Base-by-base conservation (phyloP, 2,888 invertebrate genomes). In the Drosophila prolongata region DNA sequence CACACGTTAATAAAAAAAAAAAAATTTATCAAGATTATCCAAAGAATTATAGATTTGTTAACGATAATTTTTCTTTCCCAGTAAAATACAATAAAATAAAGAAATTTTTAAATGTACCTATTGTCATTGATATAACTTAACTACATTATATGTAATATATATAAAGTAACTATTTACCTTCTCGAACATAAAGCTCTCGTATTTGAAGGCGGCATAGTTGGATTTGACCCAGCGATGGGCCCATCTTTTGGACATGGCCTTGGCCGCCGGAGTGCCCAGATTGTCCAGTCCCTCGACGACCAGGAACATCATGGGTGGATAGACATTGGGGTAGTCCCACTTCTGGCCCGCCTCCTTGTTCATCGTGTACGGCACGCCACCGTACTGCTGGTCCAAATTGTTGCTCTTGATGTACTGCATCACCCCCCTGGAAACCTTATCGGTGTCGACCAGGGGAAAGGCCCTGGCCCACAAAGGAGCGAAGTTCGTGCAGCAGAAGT, bases 251-350 rank as follows among this genome's bases (percentile, higher is more conserved):
- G 97, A 96, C 30, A 96, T 87, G 4, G 94, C 90, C 82, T 93
- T 92, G 0, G 97, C 96, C 56, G 94, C 94, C 0, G 93, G 92
- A 43, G 95, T 94, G 0, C 94, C 94, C 0, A 97, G 95, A 83
- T 94, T 94, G 16, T 95, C 94, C 52, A 98, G 93, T 0, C 96
- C 97, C 82, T 95, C 94, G 11, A 98, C 95, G 79, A 98, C 93
- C 37, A 98, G 95, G 89, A 98, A 88, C 92, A 98, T 97, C 42
- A 97, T 94, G 0, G 98, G 98, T 0, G 98, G 96, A 98, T 98
- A 98, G 0, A 97, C 98, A 92, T 98, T 98, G 0, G 98, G 97
- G 85, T 95, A 96, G 92, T 97, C 97, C 98, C 98, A 97, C 91
- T 97, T 96, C 91, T 97, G 96, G 1, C 96, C 96, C 0, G 96